phyloP scores from a whole-genome alignment of 2,797 vertebrate species.

The Limnodromus scolopaceus region DNA sequence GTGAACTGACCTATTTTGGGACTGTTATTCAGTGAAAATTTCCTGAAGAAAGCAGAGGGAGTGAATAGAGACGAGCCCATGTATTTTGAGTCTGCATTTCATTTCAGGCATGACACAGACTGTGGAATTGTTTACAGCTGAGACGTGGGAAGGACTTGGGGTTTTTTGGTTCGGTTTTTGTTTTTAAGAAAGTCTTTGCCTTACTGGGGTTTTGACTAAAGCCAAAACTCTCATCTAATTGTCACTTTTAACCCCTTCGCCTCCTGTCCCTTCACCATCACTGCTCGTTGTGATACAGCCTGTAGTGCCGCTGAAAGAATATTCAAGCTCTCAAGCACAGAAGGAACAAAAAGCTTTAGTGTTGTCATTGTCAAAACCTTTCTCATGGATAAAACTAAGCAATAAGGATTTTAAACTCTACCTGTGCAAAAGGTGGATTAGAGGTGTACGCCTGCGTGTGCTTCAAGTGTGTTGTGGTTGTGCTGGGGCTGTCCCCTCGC shows the following conservation, averaged over 20 bases:
- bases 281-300: not conserved
- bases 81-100: not conserved
- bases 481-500: not conserved
- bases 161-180: not conserved
- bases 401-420: not conserved
- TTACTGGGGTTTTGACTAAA: not conserved
- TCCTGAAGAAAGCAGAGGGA: slow-evolving; percentile 6
- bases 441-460: fast-evolving
- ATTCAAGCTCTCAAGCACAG: not conserved
- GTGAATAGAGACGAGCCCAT: not conserved
- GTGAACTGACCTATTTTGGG: slow-evolving; percentile 64
- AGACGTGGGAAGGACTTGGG: not conserved
- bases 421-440: not conserved
- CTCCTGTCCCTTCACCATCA: not conserved
- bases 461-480: fast-evolving
- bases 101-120: not conserved
- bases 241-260: not conserved
- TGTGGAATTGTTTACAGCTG: not conserved
- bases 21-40: slow-evolving; percentile 51
- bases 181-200: not conserved
- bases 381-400: not conserved
- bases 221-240: not conserved
- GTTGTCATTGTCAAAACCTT: not conserved
- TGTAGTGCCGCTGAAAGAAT: not conserved
- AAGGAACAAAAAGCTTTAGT: not conserved